Conservation (phyloP, 2,113 vertebrate species). For the Cavia aperea region DNA sequence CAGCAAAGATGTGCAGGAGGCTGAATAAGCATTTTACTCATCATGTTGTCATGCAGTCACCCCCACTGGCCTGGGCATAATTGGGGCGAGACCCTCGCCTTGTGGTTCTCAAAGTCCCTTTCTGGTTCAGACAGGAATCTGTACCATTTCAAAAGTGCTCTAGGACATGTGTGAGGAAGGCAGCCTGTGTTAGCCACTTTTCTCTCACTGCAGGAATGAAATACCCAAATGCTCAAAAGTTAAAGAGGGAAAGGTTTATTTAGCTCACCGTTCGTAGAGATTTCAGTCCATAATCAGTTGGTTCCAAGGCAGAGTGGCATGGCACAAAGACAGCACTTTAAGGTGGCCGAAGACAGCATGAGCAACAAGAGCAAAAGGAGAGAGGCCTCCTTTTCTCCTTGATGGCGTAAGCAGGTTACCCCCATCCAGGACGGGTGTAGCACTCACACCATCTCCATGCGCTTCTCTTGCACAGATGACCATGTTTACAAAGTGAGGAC, state of each 20-base stretch:
- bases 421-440: neutral
- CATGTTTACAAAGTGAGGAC: no score
- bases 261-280: neutral
- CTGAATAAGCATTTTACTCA: neutral
- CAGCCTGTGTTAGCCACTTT: neutral
- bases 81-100: neutral
- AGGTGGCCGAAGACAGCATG: neutral
- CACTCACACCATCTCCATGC: neutral
- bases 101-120: fast-evolving
- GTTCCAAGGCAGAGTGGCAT: neutral
- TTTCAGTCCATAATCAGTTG: neutral
- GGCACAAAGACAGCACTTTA: neutral
- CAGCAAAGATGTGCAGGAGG: neutral
- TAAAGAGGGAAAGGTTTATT: neutral
- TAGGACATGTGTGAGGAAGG: neutral
- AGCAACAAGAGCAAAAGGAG: neutral
- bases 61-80: neutral
- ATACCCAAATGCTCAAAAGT: neutral
- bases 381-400: neutral
- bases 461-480: neutral
- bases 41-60: neutral
- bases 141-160: fast-evolving
- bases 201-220: neutral
- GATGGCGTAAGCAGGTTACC: neutral
- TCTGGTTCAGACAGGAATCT: neutral